Evolutionary conservation across 2,888 invertebrate genomes (phyloP).

Genomic region (Geotrupes spiniger): DNA sequence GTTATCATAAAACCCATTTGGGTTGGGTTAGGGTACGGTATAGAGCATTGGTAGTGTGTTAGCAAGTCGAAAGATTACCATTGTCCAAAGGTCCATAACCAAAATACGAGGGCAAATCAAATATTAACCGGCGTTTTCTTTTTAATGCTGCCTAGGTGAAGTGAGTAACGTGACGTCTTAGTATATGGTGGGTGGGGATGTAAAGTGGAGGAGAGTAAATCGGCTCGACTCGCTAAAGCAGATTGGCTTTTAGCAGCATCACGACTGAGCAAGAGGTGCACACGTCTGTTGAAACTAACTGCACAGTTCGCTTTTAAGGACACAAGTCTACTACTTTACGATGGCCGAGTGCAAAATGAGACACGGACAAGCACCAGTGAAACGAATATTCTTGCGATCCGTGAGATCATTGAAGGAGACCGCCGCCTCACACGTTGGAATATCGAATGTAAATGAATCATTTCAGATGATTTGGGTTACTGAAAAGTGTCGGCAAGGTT

Average conservation of each 20-base stretch:
- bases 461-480: constrained; percentile 2
- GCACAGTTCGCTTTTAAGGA: background rate
- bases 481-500: constrained; percentile 8
- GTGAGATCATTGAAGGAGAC: background rate
- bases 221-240: background rate
- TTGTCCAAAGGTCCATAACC: no score
- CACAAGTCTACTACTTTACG: background rate
- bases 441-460: background rate
- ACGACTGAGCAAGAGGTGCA: no score
- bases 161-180: background rate
- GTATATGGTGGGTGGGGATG: background rate
- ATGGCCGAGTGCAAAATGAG: background rate
- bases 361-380: background rate
- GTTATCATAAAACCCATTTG: no score
- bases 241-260: background rate
- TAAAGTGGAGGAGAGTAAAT: background rate
- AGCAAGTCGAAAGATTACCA: no score
- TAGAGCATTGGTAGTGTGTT: no score
- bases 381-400: background rate
- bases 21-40: no score
- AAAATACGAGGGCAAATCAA: background rate
- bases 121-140: background rate
- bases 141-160: no score
- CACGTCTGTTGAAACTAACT: no score
- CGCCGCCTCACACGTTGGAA: constrained; percentile 1